Percentiles rank a stretch among this genome's conserved stretches.
Conservation (phyloP, 1,140 invertebrate species). For the Thaumatotibia leucotreta region DNA sequence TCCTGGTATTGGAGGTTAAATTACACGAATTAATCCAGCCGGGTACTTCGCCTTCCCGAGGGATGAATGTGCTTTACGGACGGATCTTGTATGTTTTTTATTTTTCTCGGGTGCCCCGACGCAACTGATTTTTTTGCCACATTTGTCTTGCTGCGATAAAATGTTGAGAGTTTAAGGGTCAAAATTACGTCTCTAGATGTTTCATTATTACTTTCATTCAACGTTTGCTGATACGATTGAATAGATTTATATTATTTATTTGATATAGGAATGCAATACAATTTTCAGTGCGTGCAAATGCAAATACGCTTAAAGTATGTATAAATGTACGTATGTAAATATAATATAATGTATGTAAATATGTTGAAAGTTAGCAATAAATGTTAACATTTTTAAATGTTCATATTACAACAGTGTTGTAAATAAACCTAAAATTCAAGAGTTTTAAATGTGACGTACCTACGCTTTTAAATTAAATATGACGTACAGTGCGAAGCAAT, state of each 20-base stretch:
- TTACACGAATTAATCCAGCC: conserved; percentile 67
- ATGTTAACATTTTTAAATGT: too few species aligned
- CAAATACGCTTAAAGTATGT: too few species aligned
- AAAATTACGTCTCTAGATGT: background rate
- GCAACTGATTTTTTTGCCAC: conserved; percentile 23
- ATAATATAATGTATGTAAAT: too few species aligned
- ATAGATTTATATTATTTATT: background rate
- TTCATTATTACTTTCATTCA: conserved; percentile 1
- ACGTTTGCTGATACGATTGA: background rate
- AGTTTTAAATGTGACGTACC: too few species aligned
- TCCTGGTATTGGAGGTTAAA: conserved; percentile 68
- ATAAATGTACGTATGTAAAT: too few species aligned
- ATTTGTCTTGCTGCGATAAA: conserved; percentile 21
- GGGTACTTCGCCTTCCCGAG: conserved; percentile 40
- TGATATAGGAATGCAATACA: background rate
- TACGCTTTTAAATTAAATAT: too few species aligned
- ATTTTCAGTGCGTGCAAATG: background rate
- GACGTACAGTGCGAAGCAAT: too few species aligned
- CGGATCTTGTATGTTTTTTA: conserved; percentile 37
- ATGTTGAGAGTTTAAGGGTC: conserved; percentile 18
- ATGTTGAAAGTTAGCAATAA: too few species aligned
- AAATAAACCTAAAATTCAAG: too few species aligned
- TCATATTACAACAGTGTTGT: too few species aligned
- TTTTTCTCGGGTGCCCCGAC: conserved; percentile 20
- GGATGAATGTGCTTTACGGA: conserved; percentile 37